These are phyloP conservation scores for Leptinotarsa rubiginosa DNA, from an alignment of 2,888 invertebrate species.

Conservation along the genomic window DNA sequence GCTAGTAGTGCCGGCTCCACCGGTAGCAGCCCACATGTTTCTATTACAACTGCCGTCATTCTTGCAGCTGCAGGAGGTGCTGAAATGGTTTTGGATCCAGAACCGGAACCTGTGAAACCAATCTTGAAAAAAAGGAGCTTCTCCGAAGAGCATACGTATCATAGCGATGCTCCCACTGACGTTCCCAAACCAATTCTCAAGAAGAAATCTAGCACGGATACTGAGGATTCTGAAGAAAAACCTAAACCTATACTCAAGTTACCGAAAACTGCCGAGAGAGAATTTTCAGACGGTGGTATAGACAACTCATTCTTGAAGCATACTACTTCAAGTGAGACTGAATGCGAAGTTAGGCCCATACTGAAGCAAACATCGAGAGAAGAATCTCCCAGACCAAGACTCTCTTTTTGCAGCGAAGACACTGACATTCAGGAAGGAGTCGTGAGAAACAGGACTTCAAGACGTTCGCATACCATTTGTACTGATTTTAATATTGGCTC, in stretches of 20 bases:
- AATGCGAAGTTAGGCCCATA: slow-evolving; percentile 74
- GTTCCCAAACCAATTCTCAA: slow-evolving; percentile 84
- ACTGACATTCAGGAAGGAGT: slow-evolving; percentile 55
- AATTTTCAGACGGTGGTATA: slow-evolving; percentile 43
- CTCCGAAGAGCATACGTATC: slow-evolving; percentile 74
- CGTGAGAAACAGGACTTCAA: slow-evolving; percentile 42
- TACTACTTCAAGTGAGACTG: slow-evolving; percentile 68
- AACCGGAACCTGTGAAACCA: slow-evolving; percentile 71
- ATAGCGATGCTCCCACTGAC: slow-evolving; percentile 62
- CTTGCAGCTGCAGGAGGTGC: slow-evolving; percentile 74
- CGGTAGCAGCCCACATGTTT: slow-evolving; percentile 76
- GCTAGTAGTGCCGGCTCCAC: slow-evolving; percentile 70
- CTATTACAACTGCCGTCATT: slow-evolving; percentile 76
- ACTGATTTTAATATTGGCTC: slow-evolving; percentile 55
- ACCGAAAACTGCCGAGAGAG: slow-evolving; percentile 66
- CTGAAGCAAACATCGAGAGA: slow-evolving; percentile 75
- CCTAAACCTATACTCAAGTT: slow-evolving; percentile 84
- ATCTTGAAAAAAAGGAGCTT: slow-evolving; percentile 87
- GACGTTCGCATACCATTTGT: slow-evolving; percentile 59
- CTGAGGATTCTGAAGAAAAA: slow-evolving; percentile 80
- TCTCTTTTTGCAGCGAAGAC: slow-evolving; percentile 73
- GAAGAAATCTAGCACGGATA: slow-evolving; percentile 84
- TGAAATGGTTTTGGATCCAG: slow-evolving; percentile 62
- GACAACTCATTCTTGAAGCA: slow-evolving; percentile 40
- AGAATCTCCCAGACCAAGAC: slow-evolving; percentile 73